Evolutionary conservation across 2,888 invertebrate species (phyloP).

Genomic region (Acrobeloides nanus): DNA sequence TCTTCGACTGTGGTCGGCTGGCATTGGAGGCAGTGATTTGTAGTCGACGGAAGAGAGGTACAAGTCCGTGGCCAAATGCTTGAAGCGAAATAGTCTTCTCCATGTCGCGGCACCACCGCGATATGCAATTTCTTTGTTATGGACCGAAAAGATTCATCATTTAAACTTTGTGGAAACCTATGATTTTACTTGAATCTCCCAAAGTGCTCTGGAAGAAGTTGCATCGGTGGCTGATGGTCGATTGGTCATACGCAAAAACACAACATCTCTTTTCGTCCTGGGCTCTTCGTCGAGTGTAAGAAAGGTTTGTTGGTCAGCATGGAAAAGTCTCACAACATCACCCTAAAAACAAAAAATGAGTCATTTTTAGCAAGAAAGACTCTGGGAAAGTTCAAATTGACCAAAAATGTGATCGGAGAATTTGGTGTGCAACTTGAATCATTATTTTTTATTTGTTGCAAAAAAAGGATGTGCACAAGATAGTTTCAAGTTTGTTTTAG

Average conservation of each 20-base stretch:
- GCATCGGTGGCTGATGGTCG: constrained; percentile 93
- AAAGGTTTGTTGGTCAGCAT: constrained; percentile 85
- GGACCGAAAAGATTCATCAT: constrained; percentile 24
- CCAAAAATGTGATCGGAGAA: too few species aligned
- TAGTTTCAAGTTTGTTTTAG: too few species aligned
- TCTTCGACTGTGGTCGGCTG: constrained; percentile 1
- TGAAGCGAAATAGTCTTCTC: constrained; percentile 85
- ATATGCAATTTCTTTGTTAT: constrained; percentile 78
- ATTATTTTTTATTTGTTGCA: too few species aligned
- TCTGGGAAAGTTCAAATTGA: too few species aligned
- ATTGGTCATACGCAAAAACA: constrained; percentile 75
- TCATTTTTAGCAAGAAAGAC: too few species aligned
- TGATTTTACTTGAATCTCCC: constrained; percentile 79
- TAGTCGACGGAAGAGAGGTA: constrained; percentile 86
- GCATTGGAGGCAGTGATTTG: too few species aligned
- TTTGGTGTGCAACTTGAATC: too few species aligned
- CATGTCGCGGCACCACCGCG: constrained; percentile 95
- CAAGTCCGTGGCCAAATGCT: constrained; percentile 93
- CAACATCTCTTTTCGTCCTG: constrained; percentile 59
- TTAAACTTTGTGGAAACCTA: neutral
- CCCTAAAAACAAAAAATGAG: constrained; percentile 49
- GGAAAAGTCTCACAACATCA: constrained; percentile 72
- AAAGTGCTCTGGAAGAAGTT: constrained; percentile 93
- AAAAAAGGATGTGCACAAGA: too few species aligned
- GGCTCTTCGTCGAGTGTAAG: constrained; percentile 90